phyloP scores from a whole-genome alignment of 1,140 invertebrate genomes.

The Drosophila subpulchrella region DNA sequence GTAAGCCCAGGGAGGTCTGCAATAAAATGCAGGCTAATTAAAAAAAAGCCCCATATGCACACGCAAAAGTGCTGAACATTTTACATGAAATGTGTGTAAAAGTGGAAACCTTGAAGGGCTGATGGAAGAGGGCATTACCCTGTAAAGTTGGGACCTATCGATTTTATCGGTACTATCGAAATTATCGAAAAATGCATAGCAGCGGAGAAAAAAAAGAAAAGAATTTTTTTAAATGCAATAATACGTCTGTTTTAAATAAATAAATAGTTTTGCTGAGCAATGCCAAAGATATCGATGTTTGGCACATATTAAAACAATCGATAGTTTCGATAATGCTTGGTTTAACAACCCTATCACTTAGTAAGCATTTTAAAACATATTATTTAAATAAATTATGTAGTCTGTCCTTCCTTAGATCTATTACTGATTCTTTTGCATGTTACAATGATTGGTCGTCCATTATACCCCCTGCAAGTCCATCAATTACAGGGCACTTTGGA shows the following conservation, averaged over 20 bases:
- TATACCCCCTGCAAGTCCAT: not conserved
- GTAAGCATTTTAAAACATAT: not conserved
- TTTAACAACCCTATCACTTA: too few species aligned
- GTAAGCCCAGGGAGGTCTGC: constrained; percentile 13
- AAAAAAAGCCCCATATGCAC: constrained; percentile 32
- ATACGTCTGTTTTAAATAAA: too few species aligned
- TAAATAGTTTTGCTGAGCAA: too few species aligned
- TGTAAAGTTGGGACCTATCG: not conserved
- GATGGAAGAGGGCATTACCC: not conserved
- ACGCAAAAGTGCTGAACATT: constrained; percentile 38
- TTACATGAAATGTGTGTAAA: constrained; percentile 65
- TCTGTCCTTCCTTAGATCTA: too few species aligned
- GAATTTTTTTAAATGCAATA: too few species aligned
- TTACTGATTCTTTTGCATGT: not conserved
- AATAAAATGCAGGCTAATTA: constrained; percentile 81
- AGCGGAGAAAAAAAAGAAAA: too few species aligned
- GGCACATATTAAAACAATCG: too few species aligned
- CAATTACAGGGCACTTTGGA: constrained; percentile 3
- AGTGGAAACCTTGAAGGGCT: not conserved
- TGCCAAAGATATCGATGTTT: too few species aligned
- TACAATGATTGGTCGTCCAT: not conserved
- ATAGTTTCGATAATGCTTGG: too few species aligned
- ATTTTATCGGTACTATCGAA: too few species aligned
- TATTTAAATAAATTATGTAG: not conserved
- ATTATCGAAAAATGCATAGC: too few species aligned